Evolutionary conservation across 2,797 vertebrate species (phyloP).

Genomic region (Sebastes aleutianus): DNA sequence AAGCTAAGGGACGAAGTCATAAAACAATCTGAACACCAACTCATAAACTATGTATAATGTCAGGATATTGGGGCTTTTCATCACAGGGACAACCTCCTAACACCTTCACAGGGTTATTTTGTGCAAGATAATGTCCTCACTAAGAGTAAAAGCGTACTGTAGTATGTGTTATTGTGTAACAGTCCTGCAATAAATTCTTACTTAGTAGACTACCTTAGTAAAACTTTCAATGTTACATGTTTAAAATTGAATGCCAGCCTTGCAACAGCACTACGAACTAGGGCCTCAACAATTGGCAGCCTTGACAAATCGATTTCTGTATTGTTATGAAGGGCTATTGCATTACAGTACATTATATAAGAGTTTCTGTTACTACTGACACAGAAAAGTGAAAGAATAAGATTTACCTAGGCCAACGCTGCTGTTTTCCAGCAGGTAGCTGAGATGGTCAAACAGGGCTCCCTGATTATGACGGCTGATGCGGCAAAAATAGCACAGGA

Average conservation of each 20-base stretch:
- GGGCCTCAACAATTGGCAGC: neutral
- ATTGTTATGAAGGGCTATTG: neutral
- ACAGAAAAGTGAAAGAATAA: neutral
- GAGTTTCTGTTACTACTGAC: neutral
- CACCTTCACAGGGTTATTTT: neutral
- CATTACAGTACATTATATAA: neutral
- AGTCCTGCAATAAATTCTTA: neutral
- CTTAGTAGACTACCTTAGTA: neutral
- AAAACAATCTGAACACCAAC: constrained; percentile 1
- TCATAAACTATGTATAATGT: neutral
- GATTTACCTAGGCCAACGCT: constrained; percentile 92
- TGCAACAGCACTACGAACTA: neutral
- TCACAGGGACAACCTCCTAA: neutral
- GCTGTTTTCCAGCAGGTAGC: constrained; percentile 95
- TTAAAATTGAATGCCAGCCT: neutral
- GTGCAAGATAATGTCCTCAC: neutral
- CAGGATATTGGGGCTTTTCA: neutral
- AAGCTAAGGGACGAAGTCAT: constrained; percentile 80
- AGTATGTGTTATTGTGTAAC: too few relatives aligned
- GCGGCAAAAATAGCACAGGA: constrained; percentile 96
- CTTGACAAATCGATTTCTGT: neutral
- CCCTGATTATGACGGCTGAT: constrained; percentile 96
- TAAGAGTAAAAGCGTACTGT: neutral
- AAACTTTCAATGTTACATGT: neutral
- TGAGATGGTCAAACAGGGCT: constrained; percentile 96